Evolutionary conservation across 2,113 vertebrate genomes (phyloP).

Genomic region (Misgurnus mizolepis): DNA sequence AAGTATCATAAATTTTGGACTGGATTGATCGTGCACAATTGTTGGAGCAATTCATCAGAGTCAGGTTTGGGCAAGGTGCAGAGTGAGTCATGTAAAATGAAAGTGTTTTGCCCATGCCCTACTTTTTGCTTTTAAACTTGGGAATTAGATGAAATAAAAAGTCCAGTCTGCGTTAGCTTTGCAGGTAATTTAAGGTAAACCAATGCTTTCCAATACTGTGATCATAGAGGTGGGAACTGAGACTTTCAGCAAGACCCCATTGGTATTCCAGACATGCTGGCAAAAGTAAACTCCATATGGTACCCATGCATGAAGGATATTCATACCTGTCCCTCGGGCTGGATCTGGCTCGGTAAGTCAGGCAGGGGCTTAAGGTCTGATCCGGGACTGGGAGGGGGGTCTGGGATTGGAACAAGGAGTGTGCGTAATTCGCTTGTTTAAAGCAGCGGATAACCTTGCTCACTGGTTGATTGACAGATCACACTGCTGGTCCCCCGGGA

Average conservation of each 20-base stretch:
- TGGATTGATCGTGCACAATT: background rate
- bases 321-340: conserved; percentile 43
- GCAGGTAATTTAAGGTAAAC: conserved; percentile 17
- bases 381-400: background rate
- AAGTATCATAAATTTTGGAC: background rate
- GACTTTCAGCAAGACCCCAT: conserved; percentile 35
- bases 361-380: conserved; percentile 15
- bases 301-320: conserved; percentile 29
- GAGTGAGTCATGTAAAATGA: background rate
- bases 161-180: conserved; percentile 21
- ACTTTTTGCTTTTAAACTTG: background rate
- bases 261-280: conserved; percentile 44
- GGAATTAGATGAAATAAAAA: background rate
- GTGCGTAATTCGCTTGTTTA: conserved; percentile 54
- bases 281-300: conserved; percentile 43
- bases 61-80: background rate
- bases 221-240: conserved; percentile 31
- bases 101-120: background rate
- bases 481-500: conserved; percentile 44
- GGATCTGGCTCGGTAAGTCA: conserved; percentile 23
- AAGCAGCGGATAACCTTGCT: conserved; percentile 25
- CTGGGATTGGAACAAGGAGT: conserved; percentile 24
- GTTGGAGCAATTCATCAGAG: background rate
- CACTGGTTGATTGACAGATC: conserved; percentile 52
- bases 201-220: background rate